A percentile compares a stretch with the other conserved stretches of the same genome.
These are phyloP conservation scores for Ophonus ardosiacus DNA, from an alignment of 2,888 invertebrate species.

Conservation along the genomic window DNA sequence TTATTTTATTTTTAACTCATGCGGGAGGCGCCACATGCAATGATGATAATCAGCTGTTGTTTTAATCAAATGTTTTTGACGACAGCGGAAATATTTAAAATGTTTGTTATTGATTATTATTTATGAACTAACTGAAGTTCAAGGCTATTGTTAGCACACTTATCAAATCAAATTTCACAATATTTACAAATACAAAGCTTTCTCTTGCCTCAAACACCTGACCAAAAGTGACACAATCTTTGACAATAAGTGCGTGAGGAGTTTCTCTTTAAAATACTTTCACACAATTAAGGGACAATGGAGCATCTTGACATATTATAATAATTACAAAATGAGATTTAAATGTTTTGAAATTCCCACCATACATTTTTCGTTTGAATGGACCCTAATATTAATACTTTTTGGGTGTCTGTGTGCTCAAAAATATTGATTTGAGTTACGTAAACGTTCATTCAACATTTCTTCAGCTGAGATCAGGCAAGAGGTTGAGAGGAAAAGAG, in stretches of 20 bases:
- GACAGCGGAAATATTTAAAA: not conserved
- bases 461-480: not conserved
- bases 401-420: not conserved
- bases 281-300: not conserved
- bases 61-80: not conserved
- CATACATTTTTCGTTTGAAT: not conserved
- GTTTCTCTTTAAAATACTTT: not conserved
- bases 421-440: not conserved
- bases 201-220: not conserved
- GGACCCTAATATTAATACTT: not conserved
- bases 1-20: not conserved
- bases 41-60: not conserved
- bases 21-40: not conserved
- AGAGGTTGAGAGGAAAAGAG: constrained; percentile 25
- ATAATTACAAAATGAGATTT: not conserved
- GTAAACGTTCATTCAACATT: constrained; percentile 39
- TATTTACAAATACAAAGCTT: not conserved
- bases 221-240: not conserved
- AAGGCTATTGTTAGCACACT: constrained; percentile 8
- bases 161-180: not conserved
- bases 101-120: constrained; percentile 14
- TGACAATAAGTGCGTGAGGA: not conserved
- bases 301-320: not conserved
- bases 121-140: constrained; percentile 18
- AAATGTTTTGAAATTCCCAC: not conserved